Base-by-base conservation (phyloP, 2,113 vertebrate species). In the Sebastes schlegelii region DNA sequence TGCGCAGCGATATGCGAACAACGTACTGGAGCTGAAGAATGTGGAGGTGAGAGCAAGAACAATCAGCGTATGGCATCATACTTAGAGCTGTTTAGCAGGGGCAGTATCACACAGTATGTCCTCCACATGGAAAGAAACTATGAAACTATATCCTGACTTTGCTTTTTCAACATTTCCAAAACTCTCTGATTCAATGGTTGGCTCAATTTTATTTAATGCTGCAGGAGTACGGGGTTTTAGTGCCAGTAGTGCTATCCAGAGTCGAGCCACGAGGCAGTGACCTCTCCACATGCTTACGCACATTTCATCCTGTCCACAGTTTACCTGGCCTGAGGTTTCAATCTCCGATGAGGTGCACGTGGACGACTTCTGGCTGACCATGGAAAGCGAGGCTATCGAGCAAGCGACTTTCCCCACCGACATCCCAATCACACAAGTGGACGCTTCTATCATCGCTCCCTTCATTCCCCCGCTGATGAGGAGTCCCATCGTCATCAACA, bases 381-480 rank as follows among this genome's bases (percentile, higher is more conserved):
- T 99, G 97, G 98, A 99, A 91, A 97, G 96, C 0, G 98, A 99
- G 90, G 98, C 98, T 45, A 96, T 99, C 23, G 98, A 99, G 91
- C 98, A 99, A 87, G 95, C 97, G 19, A 96, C 95, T 23, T 99
- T 99, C 91, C 98, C 98, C 58, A 92, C 97, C 46, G 97, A 96
- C 84, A 95, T 99, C 83, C 97, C 98, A 13, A 97, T 99, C 93
- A 99, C 97, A 17, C 98, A 97, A 66, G 97, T 99, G 60, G 98
- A 99, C 74, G 98, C 98, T 79, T 99, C 98, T 73, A 98, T 99
- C 83, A 95, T 99, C 43, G 97, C 98, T 61, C 98, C 98, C 49
- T 99, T 99, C 92, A 97, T 98, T 80, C 97, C 98, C 42, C 97
- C 98, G 1, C 95, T 99, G 83, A 98, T 99, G 97, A 97, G 97